Percentiles rank a stretch among this genome's conserved stretches.
These are phyloP conservation scores for Encarsia formosa DNA, from an alignment of 2,888 invertebrate genomes.

Conservation along the genomic window DNA sequence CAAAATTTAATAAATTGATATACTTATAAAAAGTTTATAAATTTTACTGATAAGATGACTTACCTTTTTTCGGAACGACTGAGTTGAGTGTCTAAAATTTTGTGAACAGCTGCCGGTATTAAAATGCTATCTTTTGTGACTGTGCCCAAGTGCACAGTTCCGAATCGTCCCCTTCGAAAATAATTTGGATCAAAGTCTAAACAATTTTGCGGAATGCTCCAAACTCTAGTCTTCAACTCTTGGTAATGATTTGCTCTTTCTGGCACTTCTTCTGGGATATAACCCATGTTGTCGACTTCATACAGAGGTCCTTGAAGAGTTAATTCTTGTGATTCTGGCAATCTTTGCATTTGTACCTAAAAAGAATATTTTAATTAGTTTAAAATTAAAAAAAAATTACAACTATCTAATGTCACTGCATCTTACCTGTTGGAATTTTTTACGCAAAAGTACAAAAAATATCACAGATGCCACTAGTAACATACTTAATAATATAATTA, in stretches of 20 bases:
- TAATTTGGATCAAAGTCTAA: conserved; percentile 68
- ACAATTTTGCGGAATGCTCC: conserved; percentile 69
- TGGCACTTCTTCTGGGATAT: conserved; percentile 67
- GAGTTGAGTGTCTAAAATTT: conserved; percentile 59
- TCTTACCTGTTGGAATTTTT: conserved; percentile 40
- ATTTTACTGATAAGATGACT: no score
- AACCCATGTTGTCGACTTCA: conserved; percentile 77
- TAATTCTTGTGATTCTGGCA: conserved; percentile 63
- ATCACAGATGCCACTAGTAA: conserved; percentile 63
- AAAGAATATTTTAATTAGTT: not conserved
- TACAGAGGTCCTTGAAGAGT: conserved; percentile 76
- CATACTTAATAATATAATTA: conserved; percentile 66
- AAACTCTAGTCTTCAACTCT: conserved; percentile 70
- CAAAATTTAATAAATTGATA: not conserved
- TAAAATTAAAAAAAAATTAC: not conserved
- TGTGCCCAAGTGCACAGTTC: conserved; percentile 69
- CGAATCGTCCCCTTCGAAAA: conserved; percentile 73
- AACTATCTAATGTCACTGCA: conserved; percentile 36
- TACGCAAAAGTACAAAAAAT: conserved; percentile 60
- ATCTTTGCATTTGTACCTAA: conserved; percentile 50
- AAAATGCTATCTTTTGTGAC: conserved; percentile 61
- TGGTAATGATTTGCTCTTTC: conserved; percentile 68
- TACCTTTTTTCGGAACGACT: conserved; percentile 55
- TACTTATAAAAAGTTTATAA: no score
- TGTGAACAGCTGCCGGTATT: conserved; percentile 61